These are phyloP conservation scores for Macrocentrus cingulum DNA, from an alignment of 1,140 invertebrate genomes.

Conservation along the genomic window DNA sequence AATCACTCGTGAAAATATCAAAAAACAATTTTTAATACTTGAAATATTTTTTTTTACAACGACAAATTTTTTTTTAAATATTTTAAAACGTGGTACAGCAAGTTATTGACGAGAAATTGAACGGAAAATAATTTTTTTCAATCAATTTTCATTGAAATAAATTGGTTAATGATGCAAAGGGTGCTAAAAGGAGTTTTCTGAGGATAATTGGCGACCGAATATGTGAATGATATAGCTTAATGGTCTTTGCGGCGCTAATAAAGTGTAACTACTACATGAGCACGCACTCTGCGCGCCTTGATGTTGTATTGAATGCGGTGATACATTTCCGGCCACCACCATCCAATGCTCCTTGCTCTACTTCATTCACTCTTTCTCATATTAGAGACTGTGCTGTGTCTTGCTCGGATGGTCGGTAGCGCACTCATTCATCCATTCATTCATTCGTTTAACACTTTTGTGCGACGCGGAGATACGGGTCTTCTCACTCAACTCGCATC, in stretches of 20 bases:
- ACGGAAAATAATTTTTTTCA: too few relatives aligned
- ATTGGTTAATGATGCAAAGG: too few relatives aligned
- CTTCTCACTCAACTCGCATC: constrained; percentile 28
- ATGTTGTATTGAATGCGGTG: constrained; percentile 33
- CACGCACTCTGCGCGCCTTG: neutral
- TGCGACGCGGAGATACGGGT: constrained; percentile 50
- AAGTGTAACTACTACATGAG: constrained; percentile 34
- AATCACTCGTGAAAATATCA: too few relatives aligned
- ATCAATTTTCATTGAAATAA: too few relatives aligned
- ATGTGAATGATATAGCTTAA: neutral
- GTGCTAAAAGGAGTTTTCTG: too few relatives aligned
- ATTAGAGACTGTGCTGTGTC: constrained; percentile 23
- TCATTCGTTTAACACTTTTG: constrained; percentile 57
- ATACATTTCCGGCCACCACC: constrained; percentile 46
- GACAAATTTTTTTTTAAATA: too few relatives aligned
- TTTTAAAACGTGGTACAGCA: too few relatives aligned
- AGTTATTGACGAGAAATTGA: too few relatives aligned
- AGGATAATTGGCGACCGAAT: too few relatives aligned
- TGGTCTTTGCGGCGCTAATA: constrained; percentile 33
- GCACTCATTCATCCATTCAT: constrained; percentile 43
- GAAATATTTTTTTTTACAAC: too few relatives aligned
- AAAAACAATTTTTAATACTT: too few relatives aligned
- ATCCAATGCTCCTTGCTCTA: constrained; percentile 19
- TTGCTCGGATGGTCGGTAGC: constrained; percentile 25
- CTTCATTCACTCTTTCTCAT: constrained; percentile 16